Percentiles rank a stretch among this genome's conserved stretches.
phyloP scores from a whole-genome alignment of 2,797 vertebrate genomes.

The Neosilurus mollespiculum region DNA sequence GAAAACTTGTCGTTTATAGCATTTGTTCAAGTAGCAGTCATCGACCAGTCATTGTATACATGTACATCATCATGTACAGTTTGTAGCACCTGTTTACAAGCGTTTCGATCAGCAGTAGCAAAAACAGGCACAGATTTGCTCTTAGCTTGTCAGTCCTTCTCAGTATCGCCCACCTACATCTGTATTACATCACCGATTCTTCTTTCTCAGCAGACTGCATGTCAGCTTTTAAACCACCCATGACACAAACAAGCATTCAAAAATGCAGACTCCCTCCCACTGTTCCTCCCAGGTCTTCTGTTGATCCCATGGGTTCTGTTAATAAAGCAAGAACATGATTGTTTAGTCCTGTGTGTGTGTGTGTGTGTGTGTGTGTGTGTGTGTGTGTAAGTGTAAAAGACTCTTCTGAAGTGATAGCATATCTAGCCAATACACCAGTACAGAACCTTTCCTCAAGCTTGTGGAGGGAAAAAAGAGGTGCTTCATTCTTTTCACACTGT shows the following conservation, averaged over 20 bases:
- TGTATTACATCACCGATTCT: slow-evolving; percentile 37
- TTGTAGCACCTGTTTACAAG: slow-evolving; percentile 1
- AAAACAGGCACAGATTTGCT: slow-evolving; percentile 14
- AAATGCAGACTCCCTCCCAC: slow-evolving; percentile 13
- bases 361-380: slow-evolving; percentile 16
- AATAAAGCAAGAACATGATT: neutral
- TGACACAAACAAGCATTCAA: slow-evolving; percentile 20
- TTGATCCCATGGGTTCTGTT: slow-evolving; percentile 21
- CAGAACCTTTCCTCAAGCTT: slow-evolving; percentile 31
- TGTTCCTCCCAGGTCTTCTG: slow-evolving; percentile 14
- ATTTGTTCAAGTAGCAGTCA: neutral
- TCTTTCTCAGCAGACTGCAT: slow-evolving; percentile 22
- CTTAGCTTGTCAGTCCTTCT: neutral
- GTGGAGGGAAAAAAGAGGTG: neutral
- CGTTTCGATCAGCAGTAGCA: neutral
- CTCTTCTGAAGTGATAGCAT: neutral
- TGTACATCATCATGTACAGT: neutral
- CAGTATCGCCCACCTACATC: slow-evolving; percentile 14
- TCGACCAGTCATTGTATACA: neutral
- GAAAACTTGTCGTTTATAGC: neutral
- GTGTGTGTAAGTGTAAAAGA: neutral
- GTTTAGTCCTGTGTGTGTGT: neutral
- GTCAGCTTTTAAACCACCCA: slow-evolving; percentile 48
- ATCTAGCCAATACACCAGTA: slow-evolving; percentile 15
- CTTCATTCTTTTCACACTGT: slow-evolving; percentile 62